These are phyloP conservation scores for Drosophila pseudotalamancana DNA, from an alignment of 2,888 invertebrate species.

Conservation along the genomic window DNA sequence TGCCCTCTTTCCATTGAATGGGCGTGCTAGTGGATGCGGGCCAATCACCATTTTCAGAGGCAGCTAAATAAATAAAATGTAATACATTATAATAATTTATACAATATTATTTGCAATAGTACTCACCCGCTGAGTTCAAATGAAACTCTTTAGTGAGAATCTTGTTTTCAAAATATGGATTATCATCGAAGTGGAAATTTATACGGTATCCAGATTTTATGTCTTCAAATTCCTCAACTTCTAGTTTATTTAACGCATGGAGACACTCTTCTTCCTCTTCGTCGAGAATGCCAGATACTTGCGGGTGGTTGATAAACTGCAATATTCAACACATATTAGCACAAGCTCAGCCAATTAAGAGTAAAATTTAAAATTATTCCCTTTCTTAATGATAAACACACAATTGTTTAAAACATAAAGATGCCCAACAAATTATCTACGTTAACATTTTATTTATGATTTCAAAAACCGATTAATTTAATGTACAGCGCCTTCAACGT, in stretches of 20 bases:
- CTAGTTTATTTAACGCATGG: slow-evolving; percentile 89
- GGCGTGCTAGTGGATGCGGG: slow-evolving; percentile 90
- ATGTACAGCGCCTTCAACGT: slow-evolving; percentile 6
- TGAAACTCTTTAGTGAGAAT: slow-evolving; percentile 91
- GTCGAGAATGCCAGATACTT: slow-evolving; percentile 91
- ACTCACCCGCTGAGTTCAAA: slow-evolving; percentile 82
- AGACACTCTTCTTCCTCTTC: slow-evolving; percentile 93
- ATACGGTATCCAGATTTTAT: slow-evolving; percentile 93
- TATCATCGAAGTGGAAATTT: slow-evolving; percentile 91
- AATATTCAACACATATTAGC: slow-evolving; percentile 14
- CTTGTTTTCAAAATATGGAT: slow-evolving; percentile 93
- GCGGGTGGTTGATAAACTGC: slow-evolving; percentile 92
- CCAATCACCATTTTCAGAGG: slow-evolving; percentile 85
- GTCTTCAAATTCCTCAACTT: slow-evolving; percentile 94
- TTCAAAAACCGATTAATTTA: neutral
- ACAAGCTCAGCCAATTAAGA: neutral
- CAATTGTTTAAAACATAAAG: slow-evolving; percentile 1
- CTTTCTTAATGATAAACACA: neutral
- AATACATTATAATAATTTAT: neutral
- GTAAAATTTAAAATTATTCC: slow-evolving; percentile 1
- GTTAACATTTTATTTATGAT: neutral
- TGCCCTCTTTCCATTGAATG: slow-evolving; percentile 92
- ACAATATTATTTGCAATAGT: neutral
- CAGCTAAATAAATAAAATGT: slow-evolving; percentile 28
- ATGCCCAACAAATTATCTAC: neutral